Evolutionary conservation across 2,113 vertebrate species (phyloP).

Genomic region (Formicarius rufipectus): DNA sequence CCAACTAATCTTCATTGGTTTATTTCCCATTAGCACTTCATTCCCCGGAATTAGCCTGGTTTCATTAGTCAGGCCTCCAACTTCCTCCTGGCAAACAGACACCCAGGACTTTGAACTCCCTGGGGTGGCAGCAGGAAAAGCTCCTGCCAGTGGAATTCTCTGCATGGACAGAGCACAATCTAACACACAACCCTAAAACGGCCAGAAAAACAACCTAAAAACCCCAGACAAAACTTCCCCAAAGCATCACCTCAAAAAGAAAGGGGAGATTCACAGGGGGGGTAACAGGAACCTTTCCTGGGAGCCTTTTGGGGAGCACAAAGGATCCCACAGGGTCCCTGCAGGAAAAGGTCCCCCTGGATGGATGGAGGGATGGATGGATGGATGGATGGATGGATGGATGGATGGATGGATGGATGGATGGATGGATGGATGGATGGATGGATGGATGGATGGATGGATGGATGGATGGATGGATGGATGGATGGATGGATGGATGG

Average conservation of each 20-base stretch:
- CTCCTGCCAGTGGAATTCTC: background rate
- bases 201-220: background rate
- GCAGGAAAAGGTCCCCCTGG: too few relatives aligned
- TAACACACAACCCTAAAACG: background rate
- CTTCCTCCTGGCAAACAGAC: background rate
- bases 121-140: background rate
- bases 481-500: too few relatives aligned
- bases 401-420: too few relatives aligned
- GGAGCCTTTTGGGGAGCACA: background rate
- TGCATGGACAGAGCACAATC: background rate
- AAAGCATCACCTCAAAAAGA: background rate
- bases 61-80: background rate
- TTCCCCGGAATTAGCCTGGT: background rate
- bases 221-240: background rate
- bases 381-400: too few relatives aligned
- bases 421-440: too few relatives aligned
- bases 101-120: background rate
- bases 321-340: rapidly evolving
- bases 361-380: too few relatives aligned
- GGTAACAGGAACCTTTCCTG: background rate
- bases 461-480: too few relatives aligned
- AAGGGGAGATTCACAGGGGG: background rate
- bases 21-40: background rate
- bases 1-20: background rate
- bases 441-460: too few relatives aligned